Percentiles rank a stretch among this genome's conserved stretches.
Evolutionary conservation across 2,888 invertebrate species (phyloP).

Genomic region (Acrocyrtus sp.): DNA sequence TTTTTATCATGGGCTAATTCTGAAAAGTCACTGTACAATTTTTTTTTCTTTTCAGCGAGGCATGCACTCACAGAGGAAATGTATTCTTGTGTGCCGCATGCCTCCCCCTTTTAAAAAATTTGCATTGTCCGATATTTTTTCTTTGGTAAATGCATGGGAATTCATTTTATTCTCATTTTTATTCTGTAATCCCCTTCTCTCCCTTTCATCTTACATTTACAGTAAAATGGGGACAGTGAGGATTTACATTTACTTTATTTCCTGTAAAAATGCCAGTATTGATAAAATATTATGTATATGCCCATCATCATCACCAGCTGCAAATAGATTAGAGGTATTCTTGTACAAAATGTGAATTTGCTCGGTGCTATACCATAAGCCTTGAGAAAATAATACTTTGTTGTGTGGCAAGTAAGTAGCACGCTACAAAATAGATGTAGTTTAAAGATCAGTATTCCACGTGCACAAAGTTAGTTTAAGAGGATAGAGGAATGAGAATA

Average conservation of each 20-base stretch:
- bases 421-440: too few species aligned
- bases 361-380: too few species aligned
- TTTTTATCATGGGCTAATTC: neutral
- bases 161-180: neutral
- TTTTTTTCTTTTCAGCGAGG: neutral
- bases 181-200: neutral
- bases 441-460: too few species aligned
- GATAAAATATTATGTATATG: neutral
- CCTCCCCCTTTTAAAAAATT: too few species aligned
- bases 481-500: slow-evolving; percentile 9
- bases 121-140: too few species aligned
- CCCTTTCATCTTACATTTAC: neutral
- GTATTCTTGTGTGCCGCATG: neutral
- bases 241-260: too few species aligned
- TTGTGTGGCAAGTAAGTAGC: too few species aligned
- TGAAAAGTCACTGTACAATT: neutral
- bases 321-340: neutral
- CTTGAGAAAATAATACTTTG: too few species aligned
- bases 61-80: neutral
- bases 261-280: neutral
- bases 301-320: too few species aligned
- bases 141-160: too few species aligned
- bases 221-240: neutral
- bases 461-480: neutral
- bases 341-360: too few species aligned